Conservation (phyloP, 2,797 vertebrate species). For the Argya squamiceps region DNA sequence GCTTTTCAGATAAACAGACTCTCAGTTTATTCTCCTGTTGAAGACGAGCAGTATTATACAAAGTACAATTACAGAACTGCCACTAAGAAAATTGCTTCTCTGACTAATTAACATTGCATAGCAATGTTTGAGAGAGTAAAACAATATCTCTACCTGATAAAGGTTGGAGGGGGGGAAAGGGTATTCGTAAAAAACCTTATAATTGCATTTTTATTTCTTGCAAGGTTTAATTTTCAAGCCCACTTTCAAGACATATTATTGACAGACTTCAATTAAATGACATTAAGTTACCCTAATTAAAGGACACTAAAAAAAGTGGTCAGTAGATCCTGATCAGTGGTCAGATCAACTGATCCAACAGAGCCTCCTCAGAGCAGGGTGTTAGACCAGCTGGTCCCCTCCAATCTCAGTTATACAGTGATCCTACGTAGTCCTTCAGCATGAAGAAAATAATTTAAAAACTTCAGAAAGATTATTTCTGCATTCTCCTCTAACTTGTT, state of each 20-base stretch:
- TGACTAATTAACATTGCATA: not conserved
- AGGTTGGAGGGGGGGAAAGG: accelerated
- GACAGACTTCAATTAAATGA: not conserved
- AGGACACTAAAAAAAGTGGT: not conserved
- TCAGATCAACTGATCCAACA: not conserved
- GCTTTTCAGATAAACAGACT: not conserved
- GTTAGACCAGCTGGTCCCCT: not conserved
- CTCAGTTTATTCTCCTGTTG: not conserved
- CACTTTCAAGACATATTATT: not conserved
- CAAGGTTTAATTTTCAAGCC: not conserved
- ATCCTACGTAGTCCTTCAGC: not conserved
- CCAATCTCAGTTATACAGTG: not conserved
- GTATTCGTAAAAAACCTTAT: not conserved
- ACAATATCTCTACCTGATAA: not conserved
- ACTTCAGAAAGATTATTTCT: not conserved
- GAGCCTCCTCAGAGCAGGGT: not conserved
- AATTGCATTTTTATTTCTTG: not conserved
- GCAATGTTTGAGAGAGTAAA: not conserved
- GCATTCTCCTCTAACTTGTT: not conserved
- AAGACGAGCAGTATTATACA: not conserved
- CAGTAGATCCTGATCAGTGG: not conserved
- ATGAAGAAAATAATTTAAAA: not conserved
- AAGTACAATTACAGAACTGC: not conserved
- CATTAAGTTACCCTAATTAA: not conserved
- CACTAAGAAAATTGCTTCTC: not conserved